Evolutionary conservation across 2,113 vertebrate species (phyloP).

Genomic region (Platichthys flesus): DNA sequence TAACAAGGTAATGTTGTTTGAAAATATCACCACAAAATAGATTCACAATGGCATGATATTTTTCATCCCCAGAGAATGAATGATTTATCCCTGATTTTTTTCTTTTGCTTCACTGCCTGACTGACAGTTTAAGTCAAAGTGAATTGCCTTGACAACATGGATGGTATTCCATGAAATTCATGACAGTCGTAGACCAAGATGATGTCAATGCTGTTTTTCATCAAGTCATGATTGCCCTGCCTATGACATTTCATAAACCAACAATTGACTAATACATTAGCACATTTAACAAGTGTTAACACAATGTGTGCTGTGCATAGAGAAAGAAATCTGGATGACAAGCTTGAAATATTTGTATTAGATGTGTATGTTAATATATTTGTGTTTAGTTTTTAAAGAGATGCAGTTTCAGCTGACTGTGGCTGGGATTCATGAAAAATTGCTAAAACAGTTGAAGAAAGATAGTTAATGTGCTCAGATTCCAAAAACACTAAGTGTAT

Average conservation of each 20-base stretch:
- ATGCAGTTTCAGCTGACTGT: background rate
- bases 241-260: too few relatives aligned
- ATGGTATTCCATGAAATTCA: background rate
- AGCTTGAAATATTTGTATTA: background rate
- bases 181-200: background rate
- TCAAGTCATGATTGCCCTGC: too few relatives aligned
- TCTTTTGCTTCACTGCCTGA: background rate
- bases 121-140: background rate
- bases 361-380: background rate
- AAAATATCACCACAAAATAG: background rate
- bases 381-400: background rate
- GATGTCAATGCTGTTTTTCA: too few relatives aligned
- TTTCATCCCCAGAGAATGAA: background rate
- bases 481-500: conserved; percentile 3
- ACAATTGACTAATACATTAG: too few relatives aligned
- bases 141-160: background rate
- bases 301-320: background rate
- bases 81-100: background rate
- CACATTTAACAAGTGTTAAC: too few relatives aligned
- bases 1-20: too few relatives aligned
- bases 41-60: background rate
- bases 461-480: background rate
- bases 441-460: background rate
- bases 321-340: background rate
- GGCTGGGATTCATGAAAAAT: background rate